Conservation (phyloP, 2,797 vertebrate species). For the Enteromius argenteus region DNA sequence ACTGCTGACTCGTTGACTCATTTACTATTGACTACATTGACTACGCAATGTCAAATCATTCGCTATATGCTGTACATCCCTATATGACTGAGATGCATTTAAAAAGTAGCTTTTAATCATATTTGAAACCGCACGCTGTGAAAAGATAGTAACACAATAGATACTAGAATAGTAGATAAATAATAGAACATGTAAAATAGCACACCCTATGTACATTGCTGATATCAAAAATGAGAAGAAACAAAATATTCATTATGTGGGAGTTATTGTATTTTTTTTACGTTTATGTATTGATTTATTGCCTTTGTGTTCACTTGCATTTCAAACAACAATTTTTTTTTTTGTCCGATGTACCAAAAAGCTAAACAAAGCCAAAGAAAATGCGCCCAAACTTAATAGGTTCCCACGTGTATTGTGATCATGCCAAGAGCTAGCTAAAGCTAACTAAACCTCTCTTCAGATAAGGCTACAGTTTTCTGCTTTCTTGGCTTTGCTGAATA, state of each 20-base stretch:
- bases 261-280: neutral
- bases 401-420: neutral
- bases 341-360: neutral
- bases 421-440: neutral
- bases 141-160: neutral
- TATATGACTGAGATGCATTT: neutral
- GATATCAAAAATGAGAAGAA: neutral
- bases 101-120: neutral
- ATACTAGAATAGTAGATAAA: too few relatives aligned
- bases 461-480: slow-evolving; percentile 5
- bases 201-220: neutral
- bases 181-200: neutral
- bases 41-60: neutral
- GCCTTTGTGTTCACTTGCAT: neutral
- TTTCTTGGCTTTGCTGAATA: neutral
- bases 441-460: neutral
- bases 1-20: neutral
- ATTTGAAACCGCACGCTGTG: neutral
- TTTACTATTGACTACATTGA: slow-evolving; percentile 5
- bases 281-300: neutral
- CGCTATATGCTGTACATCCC: neutral
- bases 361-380: neutral
- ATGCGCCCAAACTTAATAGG: neutral
- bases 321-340: neutral
- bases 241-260: neutral